phyloP scores from a whole-genome alignment of 1,140 invertebrate species.

The Holotrichia oblita region DNA sequence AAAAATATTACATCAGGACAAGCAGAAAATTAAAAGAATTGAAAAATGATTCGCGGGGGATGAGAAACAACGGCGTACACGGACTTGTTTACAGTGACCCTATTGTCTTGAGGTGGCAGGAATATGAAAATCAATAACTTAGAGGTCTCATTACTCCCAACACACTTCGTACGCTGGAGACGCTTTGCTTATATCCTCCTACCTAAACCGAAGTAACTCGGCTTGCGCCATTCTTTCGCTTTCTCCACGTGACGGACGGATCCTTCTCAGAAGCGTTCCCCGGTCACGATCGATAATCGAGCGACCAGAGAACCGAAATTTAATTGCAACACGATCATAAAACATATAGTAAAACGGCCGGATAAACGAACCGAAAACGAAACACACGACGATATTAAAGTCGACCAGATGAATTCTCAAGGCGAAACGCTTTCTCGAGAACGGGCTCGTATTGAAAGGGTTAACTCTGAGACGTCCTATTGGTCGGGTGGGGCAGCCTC shows the following conservation, averaged over 20 bases:
- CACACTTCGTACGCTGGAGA: slow-evolving; percentile 17
- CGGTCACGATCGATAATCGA: slow-evolving; percentile 39
- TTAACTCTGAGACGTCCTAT: slow-evolving; percentile 56
- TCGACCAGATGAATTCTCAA: slow-evolving; percentile 37
- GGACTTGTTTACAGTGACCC: slow-evolving; percentile 37
- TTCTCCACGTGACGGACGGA: background rate
- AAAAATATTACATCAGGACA: background rate
- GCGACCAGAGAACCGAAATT: slow-evolving; percentile 37
- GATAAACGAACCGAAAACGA: slow-evolving; percentile 44
- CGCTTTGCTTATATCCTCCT: background rate
- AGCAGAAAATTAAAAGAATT: background rate
- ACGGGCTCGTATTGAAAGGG: slow-evolving; percentile 35
- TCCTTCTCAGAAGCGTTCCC: slow-evolving; percentile 14
- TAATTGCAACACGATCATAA: slow-evolving; percentile 40
- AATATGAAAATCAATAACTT: slow-evolving; percentile 39
- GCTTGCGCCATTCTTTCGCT: slow-evolving; percentile 26
- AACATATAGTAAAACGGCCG: slow-evolving; percentile 43
- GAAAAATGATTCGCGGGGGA: background rate
- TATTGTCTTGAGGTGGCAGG: slow-evolving; percentile 35
- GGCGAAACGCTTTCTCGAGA: slow-evolving; percentile 23
- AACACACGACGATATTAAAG: slow-evolving; percentile 45
- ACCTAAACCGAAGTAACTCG: slow-evolving; percentile 15
- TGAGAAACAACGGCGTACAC: background rate
- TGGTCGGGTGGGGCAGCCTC: slow-evolving; percentile 59
- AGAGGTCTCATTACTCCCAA: slow-evolving; percentile 27